Evolutionary conservation across 1,140 invertebrate species (phyloP).

Genomic region (Lamellibrachia luymesi): DNA sequence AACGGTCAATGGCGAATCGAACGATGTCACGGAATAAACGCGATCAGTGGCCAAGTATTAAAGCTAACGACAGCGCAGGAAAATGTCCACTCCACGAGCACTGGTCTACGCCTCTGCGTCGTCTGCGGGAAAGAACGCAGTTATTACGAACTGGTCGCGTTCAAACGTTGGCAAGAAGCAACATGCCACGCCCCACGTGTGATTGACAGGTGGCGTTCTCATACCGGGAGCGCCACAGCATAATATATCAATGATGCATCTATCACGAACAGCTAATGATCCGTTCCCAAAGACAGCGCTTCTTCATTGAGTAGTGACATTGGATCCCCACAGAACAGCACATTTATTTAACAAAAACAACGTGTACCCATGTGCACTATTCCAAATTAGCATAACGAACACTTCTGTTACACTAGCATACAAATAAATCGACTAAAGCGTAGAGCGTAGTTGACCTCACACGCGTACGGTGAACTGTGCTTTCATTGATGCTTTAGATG

Average conservation of each 20-base stretch:
- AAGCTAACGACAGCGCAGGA: not conserved
- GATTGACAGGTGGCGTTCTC: not conserved
- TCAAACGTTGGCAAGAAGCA: not conserved
- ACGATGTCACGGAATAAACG: not conserved
- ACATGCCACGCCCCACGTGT: not conserved
- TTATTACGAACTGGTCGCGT: not conserved
- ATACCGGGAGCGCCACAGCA: not conserved
- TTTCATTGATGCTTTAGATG: too few relatives aligned
- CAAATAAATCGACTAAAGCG: too few relatives aligned
- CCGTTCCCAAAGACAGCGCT: too few relatives aligned
- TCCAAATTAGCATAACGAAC: too few relatives aligned
- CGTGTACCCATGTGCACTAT: too few relatives aligned
- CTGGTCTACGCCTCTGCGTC: not conserved
- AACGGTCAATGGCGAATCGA: not conserved
- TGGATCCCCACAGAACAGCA: too few relatives aligned
- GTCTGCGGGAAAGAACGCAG: not conserved
- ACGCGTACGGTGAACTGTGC: too few relatives aligned
- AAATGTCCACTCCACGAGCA: not conserved
- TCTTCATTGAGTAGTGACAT: too few relatives aligned
- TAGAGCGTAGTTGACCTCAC: too few relatives aligned
- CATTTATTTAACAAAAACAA: too few relatives aligned
- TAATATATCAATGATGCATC: not conserved
- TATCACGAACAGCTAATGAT: not conserved
- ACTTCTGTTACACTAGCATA: too few relatives aligned
- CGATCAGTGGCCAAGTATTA: not conserved